These are phyloP conservation scores for Brachypalpus laphriformis DNA, from an alignment of 2,888 invertebrate genomes.

Conservation along the genomic window DNA sequence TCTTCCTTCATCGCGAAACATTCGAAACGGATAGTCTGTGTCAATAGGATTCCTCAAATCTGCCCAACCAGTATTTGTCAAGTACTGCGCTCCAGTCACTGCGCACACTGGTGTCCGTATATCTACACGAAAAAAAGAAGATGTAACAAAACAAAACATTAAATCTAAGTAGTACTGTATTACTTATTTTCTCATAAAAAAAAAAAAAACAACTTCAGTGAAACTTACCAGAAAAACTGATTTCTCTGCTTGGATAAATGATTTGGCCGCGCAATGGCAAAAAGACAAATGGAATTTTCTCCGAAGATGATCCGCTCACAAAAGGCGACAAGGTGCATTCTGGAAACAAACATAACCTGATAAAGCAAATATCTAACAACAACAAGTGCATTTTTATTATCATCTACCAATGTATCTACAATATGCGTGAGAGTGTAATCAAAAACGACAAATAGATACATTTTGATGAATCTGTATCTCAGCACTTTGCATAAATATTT, in stretches of 20 bases:
- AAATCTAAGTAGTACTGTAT: slow-evolving; percentile 24
- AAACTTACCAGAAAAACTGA: slow-evolving; percentile 87
- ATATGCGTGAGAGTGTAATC: slow-evolving; percentile 60
- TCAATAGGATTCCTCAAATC: slow-evolving; percentile 90
- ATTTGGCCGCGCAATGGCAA: slow-evolving; percentile 93
- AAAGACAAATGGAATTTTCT: slow-evolving; percentile 93
- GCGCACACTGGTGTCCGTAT: slow-evolving; percentile 92
- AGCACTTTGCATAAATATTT: slow-evolving; percentile 50
- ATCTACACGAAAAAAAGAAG: slow-evolving; percentile 83
- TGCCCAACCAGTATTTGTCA: slow-evolving; percentile 90
- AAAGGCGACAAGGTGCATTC: slow-evolving; percentile 93
- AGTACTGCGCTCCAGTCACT: slow-evolving; percentile 92
- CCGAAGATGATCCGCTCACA: slow-evolving; percentile 87
- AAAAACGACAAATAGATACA: slow-evolving; percentile 51
- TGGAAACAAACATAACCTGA: slow-evolving; percentile 82
- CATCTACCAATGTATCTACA: too few relatives aligned
- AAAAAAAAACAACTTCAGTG: slow-evolving; percentile 64
- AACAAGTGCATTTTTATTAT: slow-evolving; percentile 52
- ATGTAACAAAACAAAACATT: slow-evolving; percentile 14
- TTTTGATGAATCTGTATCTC: slow-evolving; percentile 25
- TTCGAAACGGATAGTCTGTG: slow-evolving; percentile 90
- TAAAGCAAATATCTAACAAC: slow-evolving; percentile 29
- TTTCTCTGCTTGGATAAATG: slow-evolving; percentile 93
- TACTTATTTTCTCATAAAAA: slow-evolving; percentile 14
- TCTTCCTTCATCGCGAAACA: slow-evolving; percentile 91